Conservation (phyloP, 2,888 invertebrate species). For the Limnephilus marmoratus region DNA sequence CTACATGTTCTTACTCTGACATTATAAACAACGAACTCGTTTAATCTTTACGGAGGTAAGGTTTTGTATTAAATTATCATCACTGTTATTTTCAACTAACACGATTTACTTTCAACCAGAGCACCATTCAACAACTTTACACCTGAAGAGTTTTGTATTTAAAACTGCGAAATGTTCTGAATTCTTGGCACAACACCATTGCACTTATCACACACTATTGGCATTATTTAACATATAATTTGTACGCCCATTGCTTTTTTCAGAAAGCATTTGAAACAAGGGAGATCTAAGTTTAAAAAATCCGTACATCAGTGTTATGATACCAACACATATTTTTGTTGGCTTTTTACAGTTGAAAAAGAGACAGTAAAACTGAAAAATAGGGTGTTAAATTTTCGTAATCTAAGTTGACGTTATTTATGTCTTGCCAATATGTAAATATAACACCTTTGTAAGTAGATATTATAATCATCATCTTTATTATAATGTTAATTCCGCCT, state of each 20-base stretch:
- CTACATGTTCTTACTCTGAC: not conserved
- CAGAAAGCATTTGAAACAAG: not conserved
- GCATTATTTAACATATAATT: not conserved
- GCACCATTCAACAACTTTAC: not conserved
- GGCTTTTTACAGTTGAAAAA: not conserved
- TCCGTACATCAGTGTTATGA: not conserved
- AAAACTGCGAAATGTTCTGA: not conserved
- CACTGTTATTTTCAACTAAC: not conserved
- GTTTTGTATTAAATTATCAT: not conserved
- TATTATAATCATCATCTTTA: not conserved
- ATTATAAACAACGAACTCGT: not conserved
- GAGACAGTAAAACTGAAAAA: not conserved
- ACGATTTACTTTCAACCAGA: not conserved
- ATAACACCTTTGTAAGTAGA: not conserved
- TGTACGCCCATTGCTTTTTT: not conserved
- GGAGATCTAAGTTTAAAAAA: not conserved
- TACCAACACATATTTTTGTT: not conserved
- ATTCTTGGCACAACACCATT: not conserved
- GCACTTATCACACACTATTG: not conserved
- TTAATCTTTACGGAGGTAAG: not conserved
- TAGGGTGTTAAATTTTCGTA: not conserved
- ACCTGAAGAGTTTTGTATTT: not conserved
- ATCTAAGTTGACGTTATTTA: not conserved
- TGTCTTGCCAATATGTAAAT: not conserved
- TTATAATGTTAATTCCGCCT: not conserved